Evolutionary conservation across 1,140 invertebrate species (phyloP), one percentile per base, ranked within the genome.

Genomic region (Sarcophaga bullata): DNA sequence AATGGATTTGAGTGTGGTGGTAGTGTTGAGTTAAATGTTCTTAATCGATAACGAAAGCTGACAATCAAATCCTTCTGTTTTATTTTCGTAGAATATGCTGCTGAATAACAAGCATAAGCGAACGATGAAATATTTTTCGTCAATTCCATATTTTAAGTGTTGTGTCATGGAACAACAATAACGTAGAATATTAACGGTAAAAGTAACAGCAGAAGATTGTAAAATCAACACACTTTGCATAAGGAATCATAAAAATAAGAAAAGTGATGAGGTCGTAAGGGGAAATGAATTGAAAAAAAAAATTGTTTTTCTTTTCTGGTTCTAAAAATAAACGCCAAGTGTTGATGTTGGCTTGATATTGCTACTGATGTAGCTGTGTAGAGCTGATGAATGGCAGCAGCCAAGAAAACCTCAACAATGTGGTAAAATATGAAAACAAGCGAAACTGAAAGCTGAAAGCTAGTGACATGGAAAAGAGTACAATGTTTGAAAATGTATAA

Each of bases 171-270:
- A 37, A 2, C 1, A 37, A 37, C 25, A 37, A 37, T 37, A 68
- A 68, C 17, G 17, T 19, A n/a, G 19, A 68, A 68, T 6, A 68
- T 19, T 2, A 19, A n/a, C 62, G 19, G 62, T 68, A 68, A 68
- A 68, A 68, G 62, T 68, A 68, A 68, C 62, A 19, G 62, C n/a
- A 68, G 62, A 17, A 68, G 19, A 19, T 68, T 68, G 62, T 68
- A 19, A 68, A 68, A 68, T 19, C 62, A 68, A 68, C 62, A 68
- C 62, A 68, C 19, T 68, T 68, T 68, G 62, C 62, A 25, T 68
- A 68, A 10, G 19, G 9, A 68, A 68, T 58, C 15, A 58, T 7
- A 13, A 58, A 13, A 58, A 58, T 7, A 58, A 58, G 7, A 58
- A n/a, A n/a, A 58, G n/a, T 15, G 6, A 58, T 13, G 25, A 37